Conservation (phyloP, 2,888 invertebrate genomes). For the Ectemnius cavifrons region DNA sequence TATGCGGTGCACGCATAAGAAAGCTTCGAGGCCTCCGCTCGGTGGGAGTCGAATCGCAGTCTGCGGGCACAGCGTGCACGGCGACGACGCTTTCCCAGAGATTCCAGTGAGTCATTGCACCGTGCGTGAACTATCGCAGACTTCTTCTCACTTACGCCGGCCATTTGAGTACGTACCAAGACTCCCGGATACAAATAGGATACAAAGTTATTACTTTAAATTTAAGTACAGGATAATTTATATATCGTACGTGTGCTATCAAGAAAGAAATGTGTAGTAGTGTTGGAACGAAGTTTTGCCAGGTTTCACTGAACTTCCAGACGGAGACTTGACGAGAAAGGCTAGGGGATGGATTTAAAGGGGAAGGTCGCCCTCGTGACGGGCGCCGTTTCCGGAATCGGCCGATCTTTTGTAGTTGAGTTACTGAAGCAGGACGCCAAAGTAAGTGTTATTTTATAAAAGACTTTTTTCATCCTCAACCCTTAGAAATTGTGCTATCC, state of each 20-base stretch:
- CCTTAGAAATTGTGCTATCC: neutral
- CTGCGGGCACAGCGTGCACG: constrained; percentile 27
- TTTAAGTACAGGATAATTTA: no score
- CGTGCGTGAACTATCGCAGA: constrained; percentile 19
- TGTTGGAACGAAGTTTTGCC: no score
- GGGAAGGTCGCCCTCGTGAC: constrained; percentile 87
- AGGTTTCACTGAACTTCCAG: constrained; percentile 22
- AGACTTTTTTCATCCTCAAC: neutral
- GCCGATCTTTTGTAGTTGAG: constrained; percentile 86
- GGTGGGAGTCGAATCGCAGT: constrained; percentile 22
- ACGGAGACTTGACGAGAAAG: constrained; percentile 26
- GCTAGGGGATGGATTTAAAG: constrained; percentile 83
- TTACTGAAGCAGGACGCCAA: constrained; percentile 86
- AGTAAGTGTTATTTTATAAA: constrained; percentile 76
- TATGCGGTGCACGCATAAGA: neutral
- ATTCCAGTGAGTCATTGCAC: constrained; percentile 41
- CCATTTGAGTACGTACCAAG: constrained; percentile 13
- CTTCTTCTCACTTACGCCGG: constrained; percentile 31
- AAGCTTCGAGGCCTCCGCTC: constrained; percentile 1
- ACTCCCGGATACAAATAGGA: no score
- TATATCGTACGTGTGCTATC: no score
- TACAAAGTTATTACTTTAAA: no score
- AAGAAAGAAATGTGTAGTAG: no score
- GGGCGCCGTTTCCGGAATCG: constrained; percentile 87
- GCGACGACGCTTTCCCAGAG: constrained; percentile 29